Evolutionary conservation across 2,888 invertebrate species (phyloP).

Genomic region (Baronia brevicornis): DNA sequence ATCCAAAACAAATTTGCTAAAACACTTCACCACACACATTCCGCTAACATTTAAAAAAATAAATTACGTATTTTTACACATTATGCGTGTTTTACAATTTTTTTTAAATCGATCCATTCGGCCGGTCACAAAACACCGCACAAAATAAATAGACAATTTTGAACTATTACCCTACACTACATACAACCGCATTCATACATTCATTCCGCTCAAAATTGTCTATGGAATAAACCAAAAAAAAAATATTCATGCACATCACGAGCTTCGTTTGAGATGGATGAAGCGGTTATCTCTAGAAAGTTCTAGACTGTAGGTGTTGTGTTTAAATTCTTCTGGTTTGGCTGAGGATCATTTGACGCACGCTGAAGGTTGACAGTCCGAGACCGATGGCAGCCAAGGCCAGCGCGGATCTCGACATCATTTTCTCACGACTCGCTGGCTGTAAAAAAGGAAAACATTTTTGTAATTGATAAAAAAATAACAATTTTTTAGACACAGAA

Average conservation of each 20-base stretch:
- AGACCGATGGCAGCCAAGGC: slow-evolving; percentile 75
- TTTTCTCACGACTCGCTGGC: slow-evolving; percentile 72
- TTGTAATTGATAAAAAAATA: not conserved
- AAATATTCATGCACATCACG: slow-evolving; percentile 13
- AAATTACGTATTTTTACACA: slow-evolving; percentile 42
- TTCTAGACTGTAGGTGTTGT: slow-evolving; percentile 13
- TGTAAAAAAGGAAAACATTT: slow-evolving; percentile 33
- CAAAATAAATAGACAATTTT: too few relatives aligned
- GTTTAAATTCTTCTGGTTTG: slow-evolving; percentile 58
- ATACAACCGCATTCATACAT: slow-evolving; percentile 8
- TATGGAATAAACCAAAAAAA: slow-evolving; percentile 7
- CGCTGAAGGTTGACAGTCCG: slow-evolving; percentile 77
- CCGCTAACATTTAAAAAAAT: slow-evolving; percentile 31
- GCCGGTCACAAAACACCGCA: not conserved
- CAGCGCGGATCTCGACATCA: slow-evolving; percentile 74
- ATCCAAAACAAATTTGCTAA: too few relatives aligned
- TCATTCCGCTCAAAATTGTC: slow-evolving; percentile 6
- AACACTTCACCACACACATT: slow-evolving; percentile 20
- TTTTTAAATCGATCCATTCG: slow-evolving; percentile 21
- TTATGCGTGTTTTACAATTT: slow-evolving; percentile 38
- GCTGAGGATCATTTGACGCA: slow-evolving; percentile 75
- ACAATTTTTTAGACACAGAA: too few relatives aligned
- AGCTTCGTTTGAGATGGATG: slow-evolving; percentile 14
- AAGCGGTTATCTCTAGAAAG: slow-evolving; percentile 9
- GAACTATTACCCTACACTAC: not conserved